Percentiles rank a stretch among this genome's conserved stretches.
These are phyloP conservation scores for Drosophila kanekoi DNA, from an alignment of 2,888 invertebrate genomes.

Conservation along the genomic window DNA sequence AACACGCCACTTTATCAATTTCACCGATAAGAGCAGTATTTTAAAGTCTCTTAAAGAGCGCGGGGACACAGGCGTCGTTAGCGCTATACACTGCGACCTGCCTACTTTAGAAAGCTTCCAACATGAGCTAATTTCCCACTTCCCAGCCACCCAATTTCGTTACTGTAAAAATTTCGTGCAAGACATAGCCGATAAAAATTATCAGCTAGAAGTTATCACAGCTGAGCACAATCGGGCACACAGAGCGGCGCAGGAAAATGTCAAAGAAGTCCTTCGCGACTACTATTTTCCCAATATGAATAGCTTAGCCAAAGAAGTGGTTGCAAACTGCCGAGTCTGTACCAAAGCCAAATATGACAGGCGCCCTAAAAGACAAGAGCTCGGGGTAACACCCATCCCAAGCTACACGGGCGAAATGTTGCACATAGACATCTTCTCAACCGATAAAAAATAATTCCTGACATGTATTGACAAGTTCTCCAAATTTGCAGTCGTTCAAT, in stretches of 20 bases:
- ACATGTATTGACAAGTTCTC: not conserved
- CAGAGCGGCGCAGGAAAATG: not conserved
- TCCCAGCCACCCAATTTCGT: too few species aligned
- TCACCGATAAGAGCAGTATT: too few species aligned
- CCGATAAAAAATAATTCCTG: not conserved
- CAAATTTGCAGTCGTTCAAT: not conserved
- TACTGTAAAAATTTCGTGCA: too few species aligned
- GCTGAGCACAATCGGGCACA: not conserved
- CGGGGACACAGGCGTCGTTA: too few species aligned
- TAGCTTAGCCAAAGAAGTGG: not conserved
- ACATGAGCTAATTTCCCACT: too few species aligned
- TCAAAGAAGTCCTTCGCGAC: not conserved
- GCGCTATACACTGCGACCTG: too few species aligned
- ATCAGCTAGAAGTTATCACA: not conserved
- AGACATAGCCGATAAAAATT: too few species aligned
- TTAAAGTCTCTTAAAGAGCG: too few species aligned
- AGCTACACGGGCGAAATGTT: not conserved
- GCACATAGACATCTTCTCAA: conserved; percentile 1
- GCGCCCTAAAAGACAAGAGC: not conserved
- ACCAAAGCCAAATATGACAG: not conserved
- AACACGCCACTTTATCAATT: too few species aligned
- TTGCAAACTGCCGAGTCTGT: not conserved
- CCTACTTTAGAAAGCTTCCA: too few species aligned
- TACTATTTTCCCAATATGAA: not conserved
- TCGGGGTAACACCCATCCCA: not conserved